These are phyloP conservation scores for Epinephelus cyanopodus DNA, from an alignment of 2,113 vertebrate genomes.

Conservation along the genomic window DNA sequence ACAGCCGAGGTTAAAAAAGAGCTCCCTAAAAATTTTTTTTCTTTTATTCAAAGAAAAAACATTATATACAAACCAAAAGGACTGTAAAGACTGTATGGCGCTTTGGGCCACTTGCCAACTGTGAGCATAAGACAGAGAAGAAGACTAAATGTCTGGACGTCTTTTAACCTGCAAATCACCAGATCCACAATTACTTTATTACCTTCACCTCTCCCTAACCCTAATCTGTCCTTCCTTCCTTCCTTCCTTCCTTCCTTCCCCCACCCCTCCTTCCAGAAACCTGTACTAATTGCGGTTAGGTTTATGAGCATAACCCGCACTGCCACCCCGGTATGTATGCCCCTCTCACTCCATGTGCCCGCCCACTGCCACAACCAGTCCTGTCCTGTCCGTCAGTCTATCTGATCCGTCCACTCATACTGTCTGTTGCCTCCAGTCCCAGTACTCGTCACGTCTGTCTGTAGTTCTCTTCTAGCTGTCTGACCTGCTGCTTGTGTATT, in stretches of 20 bases:
- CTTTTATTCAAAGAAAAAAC: neutral
- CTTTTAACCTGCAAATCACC: constrained; percentile 18
- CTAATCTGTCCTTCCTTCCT: constrained; percentile 66
- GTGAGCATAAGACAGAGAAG: too few species aligned
- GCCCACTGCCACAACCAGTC: constrained; percentile 33
- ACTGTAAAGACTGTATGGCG: too few species aligned
- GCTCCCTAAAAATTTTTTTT: neutral
- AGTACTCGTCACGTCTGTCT: constrained; percentile 35
- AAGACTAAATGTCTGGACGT: neutral
- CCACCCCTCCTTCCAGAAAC: constrained; percentile 91
- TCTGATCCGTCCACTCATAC: constrained; percentile 36
- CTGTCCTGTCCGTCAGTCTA: constrained; percentile 56
- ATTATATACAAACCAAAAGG: neutral
- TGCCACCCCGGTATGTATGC: constrained; percentile 86
- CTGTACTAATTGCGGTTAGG: constrained; percentile 99
- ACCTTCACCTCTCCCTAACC: constrained; percentile 41
- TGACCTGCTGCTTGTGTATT: constrained; percentile 28
- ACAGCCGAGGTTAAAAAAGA: neutral
- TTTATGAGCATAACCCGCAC: constrained; percentile 98
- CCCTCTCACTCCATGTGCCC: constrained; percentile 60
- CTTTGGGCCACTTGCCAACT: neutral
- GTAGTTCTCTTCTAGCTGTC: constrained; percentile 21
- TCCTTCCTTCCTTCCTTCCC: constrained; percentile 68
- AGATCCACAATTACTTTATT: constrained; percentile 4
- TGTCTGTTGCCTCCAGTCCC: constrained; percentile 46